Evolutionary conservation across 2,113 vertebrate species (phyloP).

Genomic region (Nymphicus hollandicus): DNA sequence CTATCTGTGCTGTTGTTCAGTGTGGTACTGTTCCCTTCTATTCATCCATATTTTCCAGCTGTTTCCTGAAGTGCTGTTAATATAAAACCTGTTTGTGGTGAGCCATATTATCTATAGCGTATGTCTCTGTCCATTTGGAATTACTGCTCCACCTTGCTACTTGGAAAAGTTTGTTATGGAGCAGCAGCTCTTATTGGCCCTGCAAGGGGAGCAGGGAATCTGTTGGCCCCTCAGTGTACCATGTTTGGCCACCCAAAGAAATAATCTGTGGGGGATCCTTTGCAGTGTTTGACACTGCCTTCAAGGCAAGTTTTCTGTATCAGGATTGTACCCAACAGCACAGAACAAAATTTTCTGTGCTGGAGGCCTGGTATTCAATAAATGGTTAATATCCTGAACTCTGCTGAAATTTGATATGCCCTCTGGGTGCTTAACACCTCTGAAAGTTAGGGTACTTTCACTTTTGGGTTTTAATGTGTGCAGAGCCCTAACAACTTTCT

Average conservation of each 20-base stretch:
- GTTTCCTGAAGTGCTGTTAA: neutral
- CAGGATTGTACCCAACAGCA: neutral
- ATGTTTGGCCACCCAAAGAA: neutral
- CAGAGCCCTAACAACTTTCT: neutral
- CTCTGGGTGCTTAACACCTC: neutral
- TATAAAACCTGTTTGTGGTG: neutral
- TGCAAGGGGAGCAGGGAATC: neutral
- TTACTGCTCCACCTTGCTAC: neutral
- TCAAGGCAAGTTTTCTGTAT: neutral
- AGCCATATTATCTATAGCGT: rapidly evolving
- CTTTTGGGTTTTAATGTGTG: neutral
- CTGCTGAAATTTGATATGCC: neutral
- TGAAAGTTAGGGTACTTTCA: neutral
- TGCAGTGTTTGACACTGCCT: neutral
- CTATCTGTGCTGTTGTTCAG: neutral
- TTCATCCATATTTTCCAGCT: neutral
- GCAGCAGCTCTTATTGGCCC: neutral
- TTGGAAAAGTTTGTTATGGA: neutral
- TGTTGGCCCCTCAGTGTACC: rapidly evolving
- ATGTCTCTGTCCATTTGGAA: neutral
- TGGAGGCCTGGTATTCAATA: neutral
- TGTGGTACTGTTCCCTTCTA: neutral
- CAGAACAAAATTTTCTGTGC: neutral
- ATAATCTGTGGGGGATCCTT: neutral
- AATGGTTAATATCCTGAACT: neutral